These are phyloP conservation scores for Orchestes rusci DNA, from an alignment of 2,888 invertebrate species.

Conservation along the genomic window DNA sequence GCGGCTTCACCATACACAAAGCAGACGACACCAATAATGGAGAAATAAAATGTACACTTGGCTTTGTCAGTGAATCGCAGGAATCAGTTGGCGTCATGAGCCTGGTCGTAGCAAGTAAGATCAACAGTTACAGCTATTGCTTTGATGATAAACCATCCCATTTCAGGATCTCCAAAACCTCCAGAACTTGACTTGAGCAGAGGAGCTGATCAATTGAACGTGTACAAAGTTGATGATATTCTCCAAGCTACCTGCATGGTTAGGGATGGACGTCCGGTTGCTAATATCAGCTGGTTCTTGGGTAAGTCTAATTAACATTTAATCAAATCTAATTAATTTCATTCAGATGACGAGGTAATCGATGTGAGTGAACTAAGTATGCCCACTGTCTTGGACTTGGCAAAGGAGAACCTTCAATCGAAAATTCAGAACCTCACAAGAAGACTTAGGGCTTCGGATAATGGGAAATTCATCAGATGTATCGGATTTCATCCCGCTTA, in stretches of 20 bases:
- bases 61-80: constrained; percentile 48
- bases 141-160: too few species aligned
- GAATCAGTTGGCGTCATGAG: constrained; percentile 56
- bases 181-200: constrained; percentile 45
- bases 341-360: constrained; percentile 55
- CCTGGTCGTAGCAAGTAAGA: constrained; percentile 68
- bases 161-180: constrained; percentile 45
- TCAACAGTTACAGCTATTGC: too few species aligned
- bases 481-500: constrained; percentile 60
- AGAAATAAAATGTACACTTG: constrained; percentile 59
- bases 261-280: constrained; percentile 63
- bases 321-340: neutral
- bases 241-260: constrained; percentile 62
- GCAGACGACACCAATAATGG: constrained; percentile 65
- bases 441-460: constrained; percentile 55
- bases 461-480: constrained; percentile 58
- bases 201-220: constrained; percentile 39
- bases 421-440: constrained; percentile 60
- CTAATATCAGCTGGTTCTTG: constrained; percentile 67
- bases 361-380: constrained; percentile 46
- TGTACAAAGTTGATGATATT: constrained; percentile 54
- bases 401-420: constrained; percentile 54
- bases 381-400: constrained; percentile 47
- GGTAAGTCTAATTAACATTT: constrained; percentile 50
- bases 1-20: constrained; percentile 60